These are phyloP conservation scores for Poecilus cupreus DNA, from an alignment of 2,888 invertebrate species.

Conservation along the genomic window DNA sequence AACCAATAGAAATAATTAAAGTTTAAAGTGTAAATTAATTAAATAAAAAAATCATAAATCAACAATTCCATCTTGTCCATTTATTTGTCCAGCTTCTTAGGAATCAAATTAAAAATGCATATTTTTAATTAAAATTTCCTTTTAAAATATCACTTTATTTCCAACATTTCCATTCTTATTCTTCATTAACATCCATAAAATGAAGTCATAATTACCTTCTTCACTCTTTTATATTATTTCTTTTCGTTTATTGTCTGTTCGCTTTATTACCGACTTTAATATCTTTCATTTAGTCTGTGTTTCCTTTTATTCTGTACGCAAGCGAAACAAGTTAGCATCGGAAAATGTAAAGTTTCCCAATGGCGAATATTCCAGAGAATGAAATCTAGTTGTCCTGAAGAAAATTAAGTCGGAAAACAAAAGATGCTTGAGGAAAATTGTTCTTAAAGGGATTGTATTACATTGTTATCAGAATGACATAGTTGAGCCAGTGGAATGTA, in stretches of 20 bases:
- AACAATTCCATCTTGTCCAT: too few relatives aligned
- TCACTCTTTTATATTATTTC: not conserved
- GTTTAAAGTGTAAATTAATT: too few relatives aligned
- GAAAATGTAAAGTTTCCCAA: slow-evolving; percentile 11
- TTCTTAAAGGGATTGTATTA: not conserved
- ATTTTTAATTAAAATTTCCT: not conserved
- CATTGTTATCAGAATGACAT: not conserved
- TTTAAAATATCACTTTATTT: not conserved
- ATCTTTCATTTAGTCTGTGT: not conserved
- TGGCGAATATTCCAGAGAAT: not conserved
- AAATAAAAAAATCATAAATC: too few relatives aligned
- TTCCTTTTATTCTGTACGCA: not conserved
- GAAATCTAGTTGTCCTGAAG: not conserved
- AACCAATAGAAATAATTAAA: too few relatives aligned
- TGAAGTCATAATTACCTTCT: not conserved
- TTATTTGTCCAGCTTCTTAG: too few relatives aligned
- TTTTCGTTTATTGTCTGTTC: slow-evolving; percentile 8
- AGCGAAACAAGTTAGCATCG: slow-evolving; percentile 2
- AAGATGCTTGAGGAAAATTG: not conserved
- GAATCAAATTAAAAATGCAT: not conserved
- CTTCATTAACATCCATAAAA: slow-evolving; percentile 5
- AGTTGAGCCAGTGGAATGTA: not conserved
- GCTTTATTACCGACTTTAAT: not conserved
- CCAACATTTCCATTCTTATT: not conserved
- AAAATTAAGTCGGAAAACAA: slow-evolving; percentile 23